Conservation (phyloP, 1,140 invertebrate genomes). For the Heliconius eleuchia region DNA sequence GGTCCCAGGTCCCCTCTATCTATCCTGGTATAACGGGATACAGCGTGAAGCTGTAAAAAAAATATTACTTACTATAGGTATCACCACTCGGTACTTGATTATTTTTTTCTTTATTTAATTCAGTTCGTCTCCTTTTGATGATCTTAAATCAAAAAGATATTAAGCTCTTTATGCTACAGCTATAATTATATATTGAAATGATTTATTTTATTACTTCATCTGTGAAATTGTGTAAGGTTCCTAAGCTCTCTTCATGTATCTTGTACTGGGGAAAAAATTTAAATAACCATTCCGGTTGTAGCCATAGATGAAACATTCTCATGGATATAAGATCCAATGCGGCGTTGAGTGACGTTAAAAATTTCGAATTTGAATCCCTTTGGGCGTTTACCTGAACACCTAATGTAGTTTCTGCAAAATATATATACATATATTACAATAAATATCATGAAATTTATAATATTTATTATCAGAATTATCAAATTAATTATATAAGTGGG, state of each 20-base stretch:
- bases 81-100: conserved; percentile 4
- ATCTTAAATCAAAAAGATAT: conserved; percentile 16
- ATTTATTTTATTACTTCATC: conserved; percentile 52
- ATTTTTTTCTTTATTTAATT: conserved; percentile 27
- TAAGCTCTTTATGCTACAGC: not conserved
- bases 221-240: conserved; percentile 59
- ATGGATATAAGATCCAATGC: conserved; percentile 57
- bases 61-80: conserved; percentile 19
- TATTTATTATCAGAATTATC: no score
- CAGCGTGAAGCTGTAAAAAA: not conserved
- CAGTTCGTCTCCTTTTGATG: conserved; percentile 28
- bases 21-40: no score
- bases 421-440: not conserved
- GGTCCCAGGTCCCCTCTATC: no score
- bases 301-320: conserved; percentile 74
- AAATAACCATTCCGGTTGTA: conserved; percentile 73
- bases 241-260: conserved; percentile 46
- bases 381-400: conserved; percentile 70
- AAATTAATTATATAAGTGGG: no score
- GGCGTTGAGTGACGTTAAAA: conserved; percentile 53
- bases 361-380: conserved; percentile 53
- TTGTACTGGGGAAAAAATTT: conserved; percentile 57
- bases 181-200: not conserved
- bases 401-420: conserved; percentile 65
- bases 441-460: not conserved